phyloP scores from a whole-genome alignment of 2,797 vertebrate species.

The Tangara arthus region DNA sequence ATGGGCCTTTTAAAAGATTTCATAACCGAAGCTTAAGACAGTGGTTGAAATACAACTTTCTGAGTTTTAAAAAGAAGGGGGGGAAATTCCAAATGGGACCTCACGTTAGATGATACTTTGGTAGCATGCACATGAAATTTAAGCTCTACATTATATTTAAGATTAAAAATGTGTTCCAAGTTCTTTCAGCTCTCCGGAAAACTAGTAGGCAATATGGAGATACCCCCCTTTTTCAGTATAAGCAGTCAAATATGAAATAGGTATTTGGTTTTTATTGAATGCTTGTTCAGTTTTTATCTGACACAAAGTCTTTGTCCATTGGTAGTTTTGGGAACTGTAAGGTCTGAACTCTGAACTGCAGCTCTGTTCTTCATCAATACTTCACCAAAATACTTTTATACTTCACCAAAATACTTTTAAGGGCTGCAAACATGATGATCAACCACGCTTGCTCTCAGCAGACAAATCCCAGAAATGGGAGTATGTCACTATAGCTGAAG shows the following conservation, averaged over 20 bases:
- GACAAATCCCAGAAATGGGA: neutral
- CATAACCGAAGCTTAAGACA: neutral
- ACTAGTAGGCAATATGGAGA: neutral
- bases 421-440: neutral
- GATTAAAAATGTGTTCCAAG: neutral
- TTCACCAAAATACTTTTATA: neutral
- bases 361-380: neutral
- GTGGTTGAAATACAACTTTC: neutral
- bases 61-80: neutral
- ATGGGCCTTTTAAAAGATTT: neutral
- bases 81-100: neutral
- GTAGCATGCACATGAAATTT: neutral
- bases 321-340: neutral
- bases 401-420: neutral
- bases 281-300: neutral
- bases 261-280: neutral
- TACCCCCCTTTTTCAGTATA: neutral
- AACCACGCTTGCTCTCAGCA: neutral
- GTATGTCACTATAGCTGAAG: neutral
- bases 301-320: rapidly evolving
- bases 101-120: neutral
- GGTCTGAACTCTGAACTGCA: neutral
- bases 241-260: neutral
- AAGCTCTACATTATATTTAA: neutral
- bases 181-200: neutral